A percentile compares a stretch with the other conserved stretches of the same genome.
phyloP scores from a whole-genome alignment of 2,113 vertebrate species.

The Mus spicilegus region DNA sequence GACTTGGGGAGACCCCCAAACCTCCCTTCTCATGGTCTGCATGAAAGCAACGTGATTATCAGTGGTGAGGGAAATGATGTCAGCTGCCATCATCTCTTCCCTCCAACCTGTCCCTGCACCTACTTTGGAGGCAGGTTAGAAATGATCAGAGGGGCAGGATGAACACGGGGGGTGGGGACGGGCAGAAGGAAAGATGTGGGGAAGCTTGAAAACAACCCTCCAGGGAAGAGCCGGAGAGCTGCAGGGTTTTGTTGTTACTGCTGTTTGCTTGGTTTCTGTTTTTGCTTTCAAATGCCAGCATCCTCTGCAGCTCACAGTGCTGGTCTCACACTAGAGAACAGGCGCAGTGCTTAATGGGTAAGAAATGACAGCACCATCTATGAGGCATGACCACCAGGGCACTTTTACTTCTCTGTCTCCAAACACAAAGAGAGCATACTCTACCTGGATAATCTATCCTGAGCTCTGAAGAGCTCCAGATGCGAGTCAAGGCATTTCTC shows the following conservation, averaged over 20 bases:
- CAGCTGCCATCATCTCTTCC: too few relatives aligned
- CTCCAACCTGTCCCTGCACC: rapidly evolving
- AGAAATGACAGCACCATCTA: too few relatives aligned
- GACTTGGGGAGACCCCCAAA: too few relatives aligned
- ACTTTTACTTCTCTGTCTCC: not conserved
- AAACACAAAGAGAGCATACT: rapidly evolving
- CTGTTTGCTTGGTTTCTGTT: too few relatives aligned
- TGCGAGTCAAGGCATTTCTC: not conserved
- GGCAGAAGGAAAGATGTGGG: not conserved
- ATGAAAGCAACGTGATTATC: not conserved
- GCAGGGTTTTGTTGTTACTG: not conserved
- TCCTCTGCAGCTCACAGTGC: not conserved
- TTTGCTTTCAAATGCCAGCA: not conserved
- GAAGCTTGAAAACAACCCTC: not conserved
- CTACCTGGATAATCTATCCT: too few relatives aligned
- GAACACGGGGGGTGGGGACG: not conserved
- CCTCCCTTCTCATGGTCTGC: not conserved
- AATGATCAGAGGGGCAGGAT: not conserved
- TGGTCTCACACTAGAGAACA: not conserved
- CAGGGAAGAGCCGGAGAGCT: not conserved
- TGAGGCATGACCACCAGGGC: rapidly evolving
- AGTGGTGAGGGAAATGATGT: too few relatives aligned
- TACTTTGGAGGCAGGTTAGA: not conserved
- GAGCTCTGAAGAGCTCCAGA: not conserved
- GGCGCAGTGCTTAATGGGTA: not conserved